phyloP scores from a whole-genome alignment of 1,140 invertebrate genomes.

The Drosophila erecta region DNA sequence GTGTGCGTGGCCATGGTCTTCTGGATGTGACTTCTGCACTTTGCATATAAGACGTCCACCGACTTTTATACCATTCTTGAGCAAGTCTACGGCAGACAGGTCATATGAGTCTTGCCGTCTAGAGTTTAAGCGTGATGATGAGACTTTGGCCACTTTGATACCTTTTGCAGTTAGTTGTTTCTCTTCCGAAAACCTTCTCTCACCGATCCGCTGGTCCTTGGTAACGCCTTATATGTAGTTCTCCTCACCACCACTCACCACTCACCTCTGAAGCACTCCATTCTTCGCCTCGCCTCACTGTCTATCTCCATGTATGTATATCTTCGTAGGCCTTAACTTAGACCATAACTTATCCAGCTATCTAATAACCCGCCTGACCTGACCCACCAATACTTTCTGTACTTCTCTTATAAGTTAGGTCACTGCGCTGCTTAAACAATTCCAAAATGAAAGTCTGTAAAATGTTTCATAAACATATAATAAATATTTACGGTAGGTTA shows the following conservation, averaged over 20 bases:
- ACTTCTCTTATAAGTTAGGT: constrained; percentile 62
- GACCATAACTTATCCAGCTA: constrained; percentile 41
- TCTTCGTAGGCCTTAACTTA: constrained; percentile 33
- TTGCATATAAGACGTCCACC: constrained; percentile 86
- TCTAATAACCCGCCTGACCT: constrained; percentile 30
- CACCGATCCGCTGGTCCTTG: constrained; percentile 61
- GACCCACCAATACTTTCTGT: constrained; percentile 19
- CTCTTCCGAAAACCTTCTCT: constrained; percentile 49
- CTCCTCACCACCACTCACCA: constrained; percentile 15
- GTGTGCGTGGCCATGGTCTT: constrained; percentile 85
- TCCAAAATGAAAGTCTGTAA: constrained; percentile 79
- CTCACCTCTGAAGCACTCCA: constrained; percentile 3
- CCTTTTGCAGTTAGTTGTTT: constrained; percentile 42
- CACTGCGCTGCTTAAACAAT: constrained; percentile 70
- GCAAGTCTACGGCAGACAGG: constrained; percentile 78
- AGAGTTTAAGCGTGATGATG: constrained; percentile 77
- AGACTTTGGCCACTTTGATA: constrained; percentile 64
- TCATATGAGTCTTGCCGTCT: constrained; percentile 55
- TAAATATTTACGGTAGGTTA: constrained; percentile 82
- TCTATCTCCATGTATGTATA: constrained; percentile 41
- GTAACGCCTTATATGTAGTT: constrained; percentile 79
- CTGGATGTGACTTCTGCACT: constrained; percentile 87
- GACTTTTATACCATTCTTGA: constrained; percentile 86
- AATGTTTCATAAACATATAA: constrained; percentile 83
- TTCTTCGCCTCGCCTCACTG: constrained; percentile 11